Evolutionary conservation across 2,888 invertebrate genomes (phyloP), one percentile per base, ranked within the genome.

Genomic region (Macaria notata): DNA sequence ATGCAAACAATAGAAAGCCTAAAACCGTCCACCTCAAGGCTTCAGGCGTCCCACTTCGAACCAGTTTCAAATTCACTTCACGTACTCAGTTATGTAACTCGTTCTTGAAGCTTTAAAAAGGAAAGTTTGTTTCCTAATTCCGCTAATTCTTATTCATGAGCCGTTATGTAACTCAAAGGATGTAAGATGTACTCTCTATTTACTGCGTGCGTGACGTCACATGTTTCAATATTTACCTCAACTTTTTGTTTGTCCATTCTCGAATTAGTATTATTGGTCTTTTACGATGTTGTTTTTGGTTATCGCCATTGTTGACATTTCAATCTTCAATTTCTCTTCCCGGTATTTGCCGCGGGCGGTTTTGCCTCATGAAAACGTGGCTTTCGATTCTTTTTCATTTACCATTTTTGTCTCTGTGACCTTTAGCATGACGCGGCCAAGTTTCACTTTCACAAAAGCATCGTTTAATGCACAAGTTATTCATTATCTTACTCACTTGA

Each of bases 41-140:
- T 59, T 59, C 54, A 59, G 54, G 59, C 47, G 54, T 41, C 41
- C 54, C 44, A 59, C 59, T 49, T 56, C 9, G 31, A 58, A 56
- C 57, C 61, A 51, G 56, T 57, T 64, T 62, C 7, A 59, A 57
- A 64, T 62, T 57, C 57, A 49, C 45, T 43, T 45, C 48, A 7
- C 52, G 49, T 50, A 43, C 54, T 19, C 30, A 31, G 39, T 66
- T 66, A 60, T 42, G 44, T 60, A 56, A 60, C 43, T 51, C 7
- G 52, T 31, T 53, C 56, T 56, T 60, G 53, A 59, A 62, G 59
- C 61, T 61, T 62, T 59, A 64, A 60, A 66, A 62, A 62, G 57
- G 64, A 66, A 64, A 66, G 64, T 61, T 43, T 43, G 59, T 58
- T 61, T 59, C 62, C 54, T 54, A 56, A 65, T 59, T 54, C 56